These are phyloP conservation scores for Excalfactoria chinensis DNA, from an alignment of 2,113 vertebrate species.

Conservation along the genomic window DNA sequence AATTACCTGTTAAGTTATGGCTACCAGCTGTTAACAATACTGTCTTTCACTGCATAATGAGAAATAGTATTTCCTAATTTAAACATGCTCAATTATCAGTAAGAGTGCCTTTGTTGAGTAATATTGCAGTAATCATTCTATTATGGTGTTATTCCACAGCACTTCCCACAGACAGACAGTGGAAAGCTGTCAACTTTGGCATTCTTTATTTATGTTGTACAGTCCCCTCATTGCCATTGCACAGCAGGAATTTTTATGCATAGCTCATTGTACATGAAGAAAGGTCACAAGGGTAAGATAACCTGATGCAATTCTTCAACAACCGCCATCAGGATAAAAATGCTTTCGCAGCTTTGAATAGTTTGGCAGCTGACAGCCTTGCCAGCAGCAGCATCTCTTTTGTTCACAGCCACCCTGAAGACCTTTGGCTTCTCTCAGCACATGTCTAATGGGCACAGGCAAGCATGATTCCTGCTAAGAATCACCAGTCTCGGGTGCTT, in stretches of 20 bases:
- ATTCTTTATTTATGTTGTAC: accelerated
- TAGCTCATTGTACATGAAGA: background rate
- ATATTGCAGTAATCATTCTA: background rate
- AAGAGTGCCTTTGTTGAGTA: background rate
- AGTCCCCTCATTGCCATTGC: background rate
- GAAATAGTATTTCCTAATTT: background rate
- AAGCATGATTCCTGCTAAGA: background rate
- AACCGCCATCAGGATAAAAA: background rate
- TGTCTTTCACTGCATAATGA: background rate
- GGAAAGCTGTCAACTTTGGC: background rate
- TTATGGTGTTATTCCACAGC: background rate
- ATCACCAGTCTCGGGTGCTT: background rate
- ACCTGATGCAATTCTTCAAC: background rate
- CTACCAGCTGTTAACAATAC: background rate
- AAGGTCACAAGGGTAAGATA: background rate
- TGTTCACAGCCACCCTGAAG: background rate
- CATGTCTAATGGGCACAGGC: accelerated
- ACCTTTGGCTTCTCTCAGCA: background rate
- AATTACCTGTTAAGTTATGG: slow-evolving; percentile 45
- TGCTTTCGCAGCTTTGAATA: background rate
- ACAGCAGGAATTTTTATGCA: background rate
- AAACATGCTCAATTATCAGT: background rate
- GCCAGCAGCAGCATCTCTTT: background rate
- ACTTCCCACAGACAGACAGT: background rate
- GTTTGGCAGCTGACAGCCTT: background rate